Conservation (phyloP, 2,888 invertebrate species). For the Lycia hirtaria region DNA sequence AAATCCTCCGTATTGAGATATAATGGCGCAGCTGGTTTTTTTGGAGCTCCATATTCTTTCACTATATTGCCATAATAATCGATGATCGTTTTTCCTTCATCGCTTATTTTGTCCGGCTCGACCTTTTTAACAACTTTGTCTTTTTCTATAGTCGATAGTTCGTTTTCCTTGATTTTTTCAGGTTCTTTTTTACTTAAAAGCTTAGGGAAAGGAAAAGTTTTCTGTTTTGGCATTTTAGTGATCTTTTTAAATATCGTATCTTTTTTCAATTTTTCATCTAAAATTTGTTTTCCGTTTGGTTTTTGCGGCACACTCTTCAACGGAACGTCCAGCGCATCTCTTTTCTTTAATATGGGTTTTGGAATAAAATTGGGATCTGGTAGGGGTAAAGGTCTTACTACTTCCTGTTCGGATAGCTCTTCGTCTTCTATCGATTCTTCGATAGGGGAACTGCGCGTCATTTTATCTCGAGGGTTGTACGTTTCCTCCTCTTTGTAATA, state of each 20-base stretch:
- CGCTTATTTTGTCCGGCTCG: slow-evolving; percentile 77
- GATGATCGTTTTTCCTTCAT: slow-evolving; percentile 89
- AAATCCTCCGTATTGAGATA: slow-evolving; percentile 87
- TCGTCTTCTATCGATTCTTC: slow-evolving; percentile 62
- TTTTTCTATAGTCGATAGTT: slow-evolving; percentile 41
- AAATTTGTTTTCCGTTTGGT: slow-evolving; percentile 50
- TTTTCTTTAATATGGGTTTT: slow-evolving; percentile 91
- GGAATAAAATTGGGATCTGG: slow-evolving; percentile 90
- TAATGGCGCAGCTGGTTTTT: slow-evolving; percentile 77
- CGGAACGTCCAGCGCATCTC: slow-evolving; percentile 61
- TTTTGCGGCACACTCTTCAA: slow-evolving; percentile 42
- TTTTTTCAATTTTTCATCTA: slow-evolving; percentile 59
- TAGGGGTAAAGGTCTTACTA: slow-evolving; percentile 86
- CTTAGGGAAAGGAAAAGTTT: slow-evolving; percentile 70
- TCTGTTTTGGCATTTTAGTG: slow-evolving; percentile 72
- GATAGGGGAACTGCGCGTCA: slow-evolving; percentile 55
- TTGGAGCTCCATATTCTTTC: slow-evolving; percentile 87
- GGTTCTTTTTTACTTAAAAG: slow-evolving; percentile 69
- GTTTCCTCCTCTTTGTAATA: slow-evolving; percentile 86
- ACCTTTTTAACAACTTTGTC: slow-evolving; percentile 49
- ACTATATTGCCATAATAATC: slow-evolving; percentile 94
- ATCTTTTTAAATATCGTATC: slow-evolving; percentile 75
- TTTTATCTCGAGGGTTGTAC: slow-evolving; percentile 88
- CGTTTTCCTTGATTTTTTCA: slow-evolving; percentile 52
- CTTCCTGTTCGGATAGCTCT: slow-evolving; percentile 85